Base-by-base conservation (phyloP, 2,113 vertebrate species). In the Axis porcinus region DNA sequence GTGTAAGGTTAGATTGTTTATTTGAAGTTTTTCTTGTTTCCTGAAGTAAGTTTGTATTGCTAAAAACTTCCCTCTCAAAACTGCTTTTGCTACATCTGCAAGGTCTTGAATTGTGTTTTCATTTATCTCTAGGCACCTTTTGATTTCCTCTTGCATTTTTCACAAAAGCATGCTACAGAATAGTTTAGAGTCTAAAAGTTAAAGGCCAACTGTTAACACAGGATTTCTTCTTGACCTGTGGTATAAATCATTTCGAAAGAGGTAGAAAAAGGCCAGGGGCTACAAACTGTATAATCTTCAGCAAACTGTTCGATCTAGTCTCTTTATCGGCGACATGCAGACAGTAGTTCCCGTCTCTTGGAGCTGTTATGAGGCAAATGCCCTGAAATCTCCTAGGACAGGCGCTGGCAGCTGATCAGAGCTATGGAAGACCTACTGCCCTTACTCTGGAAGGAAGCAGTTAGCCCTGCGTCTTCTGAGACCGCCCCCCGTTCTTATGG, bases 401-500 rank as follows among this genome's bases (percentile, higher is more conserved):
- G 54, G 21, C 6, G 6, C 36, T 9, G 40, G 55, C 30, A 19
- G 19, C 3, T 4, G 40, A 1, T 2, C 19, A 36, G 62, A 45
- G 54, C 64, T 27, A 1, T 1, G 4, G 30, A 21, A 23, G n/a
- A 4, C 3, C 3, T 50, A 6, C 33, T n/a, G 33, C 52, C 40
- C 2, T n/a, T 5, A 9, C 2, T 15, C 40, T 14, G 30, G 5
- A 21, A 40, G 25, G 57, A 16, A 25, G 55, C 43, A 1, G 16
- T 0, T 0, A 10, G 64, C 33, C 16, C 21, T 28, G 14, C 11
- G 13, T 27, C 89, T 21, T 36, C 57, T 17, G 55, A 47, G 30
- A 17, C 55, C 13, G 11, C 33, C 43, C 43, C 21, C 19, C 12
- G 9, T 13, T 19, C 23, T 27, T 7, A 6, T 0, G 1, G n/a